Percentiles rank a stretch among this genome's conserved stretches.
Conservation (phyloP, 2,888 invertebrate species). For the Lasiommata megera region DNA sequence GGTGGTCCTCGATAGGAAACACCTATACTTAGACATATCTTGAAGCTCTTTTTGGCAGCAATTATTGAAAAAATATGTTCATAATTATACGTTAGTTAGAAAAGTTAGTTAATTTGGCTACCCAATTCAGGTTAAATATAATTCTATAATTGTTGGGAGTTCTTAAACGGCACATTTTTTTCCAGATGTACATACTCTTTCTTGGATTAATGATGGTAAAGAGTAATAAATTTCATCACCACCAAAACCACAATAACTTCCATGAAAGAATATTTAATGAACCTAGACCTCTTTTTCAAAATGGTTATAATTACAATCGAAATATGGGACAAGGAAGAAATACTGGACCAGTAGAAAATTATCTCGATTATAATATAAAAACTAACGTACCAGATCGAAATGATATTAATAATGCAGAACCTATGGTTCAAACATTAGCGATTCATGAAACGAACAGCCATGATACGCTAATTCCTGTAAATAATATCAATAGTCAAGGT, state of each 20-base stretch:
- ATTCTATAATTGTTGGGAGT: no score
- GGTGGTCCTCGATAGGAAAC: no score
- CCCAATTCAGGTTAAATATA: no score
- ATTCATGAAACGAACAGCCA: neutral
- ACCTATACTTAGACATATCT: no score
- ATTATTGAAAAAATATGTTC: no score
- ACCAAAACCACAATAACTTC: neutral
- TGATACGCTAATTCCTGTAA: no score
- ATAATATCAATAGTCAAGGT: no score
- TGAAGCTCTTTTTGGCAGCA: no score
- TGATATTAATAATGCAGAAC: neutral
- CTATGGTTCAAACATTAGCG: neutral
- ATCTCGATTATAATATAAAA: neutral
- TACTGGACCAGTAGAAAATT: neutral
- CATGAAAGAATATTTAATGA: neutral
- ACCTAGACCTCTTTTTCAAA: neutral
- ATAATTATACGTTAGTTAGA: no score
- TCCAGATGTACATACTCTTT: neutral
- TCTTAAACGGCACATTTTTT: neutral
- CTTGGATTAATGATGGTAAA: neutral
- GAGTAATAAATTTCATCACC: neutral
- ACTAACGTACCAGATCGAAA: neutral
- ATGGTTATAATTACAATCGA: neutral
- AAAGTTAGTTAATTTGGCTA: no score
- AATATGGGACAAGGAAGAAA: neutral